Conservation (phyloP, 2,797 vertebrate species). For the Epinephelus malabaricus region DNA sequence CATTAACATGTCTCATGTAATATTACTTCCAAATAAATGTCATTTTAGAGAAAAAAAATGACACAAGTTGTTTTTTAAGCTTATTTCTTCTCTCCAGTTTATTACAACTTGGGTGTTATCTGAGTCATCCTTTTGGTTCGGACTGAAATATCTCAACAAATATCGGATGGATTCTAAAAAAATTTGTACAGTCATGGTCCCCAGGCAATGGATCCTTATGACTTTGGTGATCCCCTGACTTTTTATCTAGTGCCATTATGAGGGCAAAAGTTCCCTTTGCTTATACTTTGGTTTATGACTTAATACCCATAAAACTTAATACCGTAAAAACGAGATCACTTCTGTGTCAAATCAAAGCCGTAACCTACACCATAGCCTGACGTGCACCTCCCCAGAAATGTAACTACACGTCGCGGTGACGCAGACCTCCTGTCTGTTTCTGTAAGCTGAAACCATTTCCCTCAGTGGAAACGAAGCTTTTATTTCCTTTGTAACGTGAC, state of each 20-base stretch:
- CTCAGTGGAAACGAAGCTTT: too few relatives aligned
- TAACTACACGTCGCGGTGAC: too few relatives aligned
- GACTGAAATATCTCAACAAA: constrained; percentile 6
- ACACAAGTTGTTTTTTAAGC: constrained; percentile 10
- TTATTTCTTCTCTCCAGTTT: constrained; percentile 1
- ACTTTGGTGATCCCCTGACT: background rate
- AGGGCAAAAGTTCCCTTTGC: background rate
- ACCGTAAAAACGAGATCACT: too few relatives aligned
- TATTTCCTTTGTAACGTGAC: too few relatives aligned
- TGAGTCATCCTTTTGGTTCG: background rate
- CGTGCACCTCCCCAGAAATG: too few relatives aligned
- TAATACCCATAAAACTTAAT: too few relatives aligned
- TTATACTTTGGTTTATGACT: background rate
- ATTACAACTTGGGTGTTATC: constrained; percentile 13
- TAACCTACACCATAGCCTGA: too few relatives aligned
- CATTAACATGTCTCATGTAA: constrained; percentile 38
- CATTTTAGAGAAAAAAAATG: constrained; percentile 38
- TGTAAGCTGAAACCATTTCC: too few relatives aligned
- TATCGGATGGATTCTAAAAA: background rate
- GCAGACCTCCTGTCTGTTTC: too few relatives aligned
- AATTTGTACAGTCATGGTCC: background rate
- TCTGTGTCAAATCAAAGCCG: too few relatives aligned
- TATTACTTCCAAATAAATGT: constrained; percentile 61
- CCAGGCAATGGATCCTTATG: background rate
- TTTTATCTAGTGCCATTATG: background rate